phyloP scores from a whole-genome alignment of 2,888 invertebrate species.

The Drosophila eohydei region DNA sequence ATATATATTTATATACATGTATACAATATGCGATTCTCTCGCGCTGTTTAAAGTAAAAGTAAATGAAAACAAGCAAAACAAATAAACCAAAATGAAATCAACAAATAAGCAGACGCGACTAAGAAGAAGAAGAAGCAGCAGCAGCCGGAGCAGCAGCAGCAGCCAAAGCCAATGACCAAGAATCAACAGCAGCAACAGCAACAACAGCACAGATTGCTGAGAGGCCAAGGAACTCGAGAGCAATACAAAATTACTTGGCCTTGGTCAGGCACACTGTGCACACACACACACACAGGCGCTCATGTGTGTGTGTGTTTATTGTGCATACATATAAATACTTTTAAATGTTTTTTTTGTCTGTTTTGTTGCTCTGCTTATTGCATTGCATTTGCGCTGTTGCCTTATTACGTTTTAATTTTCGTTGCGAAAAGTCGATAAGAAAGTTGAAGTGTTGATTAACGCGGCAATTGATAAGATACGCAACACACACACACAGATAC shows the following conservation, averaged over 20 bases:
- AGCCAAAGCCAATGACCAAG: conserved; percentile 74
- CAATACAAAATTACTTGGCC: conserved; percentile 79
- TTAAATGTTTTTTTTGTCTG: conserved; percentile 60
- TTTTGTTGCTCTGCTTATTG: conserved; percentile 22
- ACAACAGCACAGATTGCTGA: conserved; percentile 66
- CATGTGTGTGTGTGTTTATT: conserved; percentile 20
- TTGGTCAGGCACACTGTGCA: conserved; percentile 71
- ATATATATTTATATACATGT: conserved; percentile 20
- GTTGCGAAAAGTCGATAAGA: conserved; percentile 70
- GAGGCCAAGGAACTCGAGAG: conserved; percentile 76
- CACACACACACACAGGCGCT: conserved; percentile 5
- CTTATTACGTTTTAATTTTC: conserved; percentile 73
- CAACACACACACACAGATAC: conserved; percentile 7
- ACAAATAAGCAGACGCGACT: conserved; percentile 65
- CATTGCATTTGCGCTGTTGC: conserved; percentile 42
- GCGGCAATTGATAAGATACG: conserved; percentile 61
- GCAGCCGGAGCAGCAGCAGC: conserved; percentile 12
- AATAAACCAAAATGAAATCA: conserved; percentile 78
- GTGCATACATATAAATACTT: conserved; percentile 65
- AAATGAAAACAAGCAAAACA: conserved; percentile 67
- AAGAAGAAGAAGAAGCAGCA: conserved; percentile 38
- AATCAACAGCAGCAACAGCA: conserved; percentile 62
- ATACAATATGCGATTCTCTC: conserved; percentile 39
- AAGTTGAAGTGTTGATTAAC: conserved; percentile 74
- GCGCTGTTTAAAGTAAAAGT: conserved; percentile 66